Conservation (phyloP, 1,140 invertebrate genomes). For the Lepidotrigona ventralis region DNA sequence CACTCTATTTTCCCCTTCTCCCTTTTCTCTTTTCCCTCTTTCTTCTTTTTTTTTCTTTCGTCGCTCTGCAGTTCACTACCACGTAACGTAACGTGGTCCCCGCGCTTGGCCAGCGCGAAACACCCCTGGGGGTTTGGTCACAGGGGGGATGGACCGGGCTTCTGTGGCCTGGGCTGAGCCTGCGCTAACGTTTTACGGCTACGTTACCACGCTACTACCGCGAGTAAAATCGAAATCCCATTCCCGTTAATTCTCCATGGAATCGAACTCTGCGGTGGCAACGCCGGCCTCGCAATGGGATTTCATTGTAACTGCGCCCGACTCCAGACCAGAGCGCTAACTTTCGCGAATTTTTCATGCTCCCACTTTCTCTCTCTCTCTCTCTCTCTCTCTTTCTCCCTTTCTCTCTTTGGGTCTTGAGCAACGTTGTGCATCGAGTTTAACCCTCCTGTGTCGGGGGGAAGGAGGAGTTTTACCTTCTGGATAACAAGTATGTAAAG, state of each 20-base stretch:
- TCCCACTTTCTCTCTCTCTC: too few species aligned
- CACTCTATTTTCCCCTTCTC: background rate
- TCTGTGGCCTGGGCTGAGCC: conserved; percentile 69
- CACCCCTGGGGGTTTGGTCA: conserved; percentile 48
- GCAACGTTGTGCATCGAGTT: conserved; percentile 1
- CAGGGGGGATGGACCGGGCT: conserved; percentile 29
- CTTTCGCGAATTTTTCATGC: conserved; percentile 41
- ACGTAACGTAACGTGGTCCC: conserved; percentile 7
- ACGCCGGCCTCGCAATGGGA: conserved; percentile 67
- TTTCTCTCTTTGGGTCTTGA: background rate
- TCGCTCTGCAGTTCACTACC: conserved; percentile 22
- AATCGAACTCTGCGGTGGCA: conserved; percentile 72
- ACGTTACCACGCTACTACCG: conserved; percentile 58
- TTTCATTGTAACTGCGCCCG: conserved; percentile 70
- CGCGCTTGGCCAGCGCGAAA: conserved; percentile 22
- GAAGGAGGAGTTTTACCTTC: background rate
- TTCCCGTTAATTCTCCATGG: conserved; percentile 76
- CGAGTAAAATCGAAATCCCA: conserved; percentile 76
- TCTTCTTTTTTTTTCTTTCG: background rate
- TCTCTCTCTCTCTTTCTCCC: too few species aligned
- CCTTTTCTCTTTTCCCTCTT: background rate
- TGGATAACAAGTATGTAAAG: background rate
- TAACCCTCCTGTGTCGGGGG: background rate
- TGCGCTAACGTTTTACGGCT: conserved; percentile 75
- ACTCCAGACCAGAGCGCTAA: background rate